Conservation (phyloP, 2,797 vertebrate species). For the Fringilla coelebs region DNA sequence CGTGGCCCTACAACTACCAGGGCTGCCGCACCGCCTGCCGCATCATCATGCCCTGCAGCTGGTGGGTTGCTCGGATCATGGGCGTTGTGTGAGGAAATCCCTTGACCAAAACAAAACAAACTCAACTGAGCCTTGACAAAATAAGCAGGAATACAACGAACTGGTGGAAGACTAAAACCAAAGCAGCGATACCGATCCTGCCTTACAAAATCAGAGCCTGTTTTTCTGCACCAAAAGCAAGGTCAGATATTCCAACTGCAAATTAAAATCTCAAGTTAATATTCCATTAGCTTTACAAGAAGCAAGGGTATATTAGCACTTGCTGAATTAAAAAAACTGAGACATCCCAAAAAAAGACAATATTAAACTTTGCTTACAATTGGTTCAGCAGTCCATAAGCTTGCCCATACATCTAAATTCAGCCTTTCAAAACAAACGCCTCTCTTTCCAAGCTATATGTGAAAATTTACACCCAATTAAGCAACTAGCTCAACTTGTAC, state of each 20-base stretch:
- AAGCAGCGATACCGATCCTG: not conserved
- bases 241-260: not conserved
- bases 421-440: not conserved
- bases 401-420: constrained; percentile 28
- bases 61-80: constrained; percentile 93
- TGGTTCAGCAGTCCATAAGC: constrained; percentile 12
- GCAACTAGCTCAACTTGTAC: constrained; percentile 42
- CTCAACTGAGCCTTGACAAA: not conserved
- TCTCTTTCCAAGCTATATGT: constrained; percentile 34
- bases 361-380: not conserved
- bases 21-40: constrained; percentile 89
- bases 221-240: constrained; percentile 19
- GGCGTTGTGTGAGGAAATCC: constrained; percentile 80
- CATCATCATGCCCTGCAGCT: constrained; percentile 93
- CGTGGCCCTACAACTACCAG: constrained; percentile 90
- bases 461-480: constrained; percentile 59
- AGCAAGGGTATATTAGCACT: not conserved
- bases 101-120: not conserved
- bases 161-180: not conserved
- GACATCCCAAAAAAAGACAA: not conserved
- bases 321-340: constrained; percentile 12
- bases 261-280: constrained; percentile 40
- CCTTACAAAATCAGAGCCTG: constrained; percentile 2
- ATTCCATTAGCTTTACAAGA: constrained; percentile 21
- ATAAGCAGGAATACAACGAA: not conserved